Percentiles rank a stretch among this genome's conserved stretches.
Evolutionary conservation across 2,113 vertebrate species (phyloP).

Genomic region (Xiphophorus couchianus): DNA sequence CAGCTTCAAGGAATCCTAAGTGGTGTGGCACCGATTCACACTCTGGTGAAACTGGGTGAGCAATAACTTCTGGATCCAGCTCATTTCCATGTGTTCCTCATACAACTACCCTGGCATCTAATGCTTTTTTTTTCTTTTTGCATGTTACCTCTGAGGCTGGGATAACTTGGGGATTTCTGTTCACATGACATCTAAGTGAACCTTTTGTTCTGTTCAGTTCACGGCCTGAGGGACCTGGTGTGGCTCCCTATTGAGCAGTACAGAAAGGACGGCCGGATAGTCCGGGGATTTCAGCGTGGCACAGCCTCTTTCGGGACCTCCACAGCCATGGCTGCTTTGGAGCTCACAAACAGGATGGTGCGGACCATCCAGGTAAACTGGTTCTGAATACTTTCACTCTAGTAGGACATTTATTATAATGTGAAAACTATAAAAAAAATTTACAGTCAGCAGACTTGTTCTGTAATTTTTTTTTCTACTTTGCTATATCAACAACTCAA

Average conservation of each 20-base stretch:
- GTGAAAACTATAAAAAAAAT: neutral
- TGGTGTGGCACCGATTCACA: constrained; percentile 97
- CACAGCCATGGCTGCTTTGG: constrained; percentile 96
- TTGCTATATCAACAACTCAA: too few species aligned
- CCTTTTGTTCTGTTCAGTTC: constrained; percentile 80
- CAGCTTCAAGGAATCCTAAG: constrained; percentile 95
- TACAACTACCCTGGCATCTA: neutral
- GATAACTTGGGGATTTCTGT: neutral
- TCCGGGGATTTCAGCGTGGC: constrained; percentile 93
- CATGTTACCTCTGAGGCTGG: neutral
- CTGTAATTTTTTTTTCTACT: neutral
- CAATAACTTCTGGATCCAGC: constrained; percentile 1
- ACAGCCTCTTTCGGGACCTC: constrained; percentile 97
- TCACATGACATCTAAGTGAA: neutral
- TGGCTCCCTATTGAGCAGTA: constrained; percentile 99
- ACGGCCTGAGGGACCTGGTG: constrained; percentile 96
- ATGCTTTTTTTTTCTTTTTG: neutral
- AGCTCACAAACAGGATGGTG: constrained; percentile 97
- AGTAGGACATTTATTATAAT: neutral
- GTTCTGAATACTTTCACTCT: neutral
- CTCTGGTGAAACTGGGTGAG: constrained; percentile 93
- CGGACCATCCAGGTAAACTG: constrained; percentile 91
- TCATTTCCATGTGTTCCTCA: neutral
- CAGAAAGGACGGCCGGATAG: constrained; percentile 94
- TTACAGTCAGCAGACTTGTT: neutral